Evolutionary conservation across 1,140 invertebrate genomes (phyloP), one percentile per base, ranked within the genome.

Genomic region (Coelopa frigida): DNA sequence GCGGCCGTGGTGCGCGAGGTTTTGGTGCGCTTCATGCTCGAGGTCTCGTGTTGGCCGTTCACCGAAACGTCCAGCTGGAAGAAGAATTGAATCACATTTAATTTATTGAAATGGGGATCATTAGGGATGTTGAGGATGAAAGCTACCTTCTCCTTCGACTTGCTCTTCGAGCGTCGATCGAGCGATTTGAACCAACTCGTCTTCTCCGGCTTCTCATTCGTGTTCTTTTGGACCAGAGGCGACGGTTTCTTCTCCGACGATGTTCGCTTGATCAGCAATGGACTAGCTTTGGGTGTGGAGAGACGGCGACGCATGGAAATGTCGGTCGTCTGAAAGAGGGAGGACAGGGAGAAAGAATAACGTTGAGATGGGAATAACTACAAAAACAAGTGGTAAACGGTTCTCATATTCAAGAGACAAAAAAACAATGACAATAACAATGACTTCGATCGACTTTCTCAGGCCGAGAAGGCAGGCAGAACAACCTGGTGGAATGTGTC

Each of bases 241-340:
- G 48, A 51, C 29, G 66, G 54, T 45, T 62, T 67, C 52, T 68
- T 68, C 21, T 66, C 62, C 4, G 57, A 55, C 26, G 57, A 47
- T 45, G 54, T 62, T 33, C 65, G 61, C 51, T 69, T 68, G 22
- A 66, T 31, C 52, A 68, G 51, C 47, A 69, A 27, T 3, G 82
- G 82, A 56, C 82, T 83, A 51, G 81, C 80, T 63, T 79, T 83
- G 22, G 83, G 82, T 11, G 83, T 84, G 38, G 82, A 83, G 48
- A 85, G 68, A 41, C 83, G 75, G 50, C 82, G 75, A 52, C 82
- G 75, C 61, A 79, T 79, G 52, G 77, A 67, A 48, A 70, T 70
- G 49, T 68, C 66, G 37, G 56, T 57, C 45, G 54, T 55, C 59
- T 69, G 23, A 38, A 22, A 12, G 36, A 38, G 11, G 26, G 40